Evolutionary conservation across 2,888 invertebrate species (phyloP).

Genomic region (Cistogaster globosa): DNA sequence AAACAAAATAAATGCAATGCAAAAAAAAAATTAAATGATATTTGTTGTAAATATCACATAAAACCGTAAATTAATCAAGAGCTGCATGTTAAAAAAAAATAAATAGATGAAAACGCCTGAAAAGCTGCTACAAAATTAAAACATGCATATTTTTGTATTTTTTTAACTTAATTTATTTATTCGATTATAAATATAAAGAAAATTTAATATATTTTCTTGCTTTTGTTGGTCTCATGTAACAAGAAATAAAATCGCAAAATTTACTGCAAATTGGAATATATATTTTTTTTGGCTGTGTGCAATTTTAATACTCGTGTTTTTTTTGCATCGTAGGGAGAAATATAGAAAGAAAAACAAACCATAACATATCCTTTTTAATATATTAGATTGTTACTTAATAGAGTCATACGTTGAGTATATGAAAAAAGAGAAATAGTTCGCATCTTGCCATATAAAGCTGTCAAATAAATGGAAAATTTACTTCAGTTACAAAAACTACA

Average conservation of each 20-base stretch:
- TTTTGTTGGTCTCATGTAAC: constrained; percentile 62
- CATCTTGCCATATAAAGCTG: constrained; percentile 16
- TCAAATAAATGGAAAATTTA: constrained; percentile 47
- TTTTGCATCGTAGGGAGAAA: not conserved
- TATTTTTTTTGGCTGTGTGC: constrained; percentile 58
- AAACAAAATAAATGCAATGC: not conserved
- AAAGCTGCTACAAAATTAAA: constrained; percentile 10
- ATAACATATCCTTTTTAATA: constrained; percentile 69
- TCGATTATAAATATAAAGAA: constrained; percentile 24
- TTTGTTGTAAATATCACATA: constrained; percentile 58
- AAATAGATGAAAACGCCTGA: constrained; percentile 29
- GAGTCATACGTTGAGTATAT: constrained; percentile 7
- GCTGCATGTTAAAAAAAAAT: constrained; percentile 6
- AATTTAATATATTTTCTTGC: constrained; percentile 29
- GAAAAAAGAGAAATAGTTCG: constrained; percentile 8
- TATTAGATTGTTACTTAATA: constrained; percentile 46
- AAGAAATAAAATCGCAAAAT: constrained; percentile 80
- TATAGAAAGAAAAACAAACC: constrained; percentile 29
- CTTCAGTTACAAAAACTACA: constrained; percentile 12
- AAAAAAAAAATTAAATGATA: constrained; percentile 30
- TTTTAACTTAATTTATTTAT: not conserved
- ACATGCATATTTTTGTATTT: constrained; percentile 18
- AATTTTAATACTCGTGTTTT: constrained; percentile 9
- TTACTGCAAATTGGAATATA: constrained; percentile 82
- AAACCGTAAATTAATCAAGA: constrained; percentile 64